These are phyloP conservation scores for Hemitrygon akajei DNA, from an alignment of 2,797 vertebrate genomes.

Conservation along the genomic window DNA sequence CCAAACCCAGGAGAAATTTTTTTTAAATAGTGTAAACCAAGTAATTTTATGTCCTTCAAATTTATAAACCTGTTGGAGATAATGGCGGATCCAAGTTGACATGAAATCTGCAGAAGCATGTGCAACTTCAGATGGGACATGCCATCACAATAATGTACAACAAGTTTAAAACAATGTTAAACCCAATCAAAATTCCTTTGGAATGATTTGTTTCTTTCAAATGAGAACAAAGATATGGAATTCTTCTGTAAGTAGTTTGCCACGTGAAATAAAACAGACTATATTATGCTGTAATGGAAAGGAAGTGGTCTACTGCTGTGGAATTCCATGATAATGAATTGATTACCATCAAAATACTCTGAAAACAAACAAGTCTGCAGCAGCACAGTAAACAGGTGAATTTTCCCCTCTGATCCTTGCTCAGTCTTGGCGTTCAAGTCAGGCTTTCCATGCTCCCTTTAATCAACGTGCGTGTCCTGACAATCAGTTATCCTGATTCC, in stretches of 20 bases:
- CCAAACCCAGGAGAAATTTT: background rate
- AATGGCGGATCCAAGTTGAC: background rate
- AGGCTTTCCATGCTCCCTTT: background rate
- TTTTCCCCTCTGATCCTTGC: background rate
- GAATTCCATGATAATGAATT: background rate
- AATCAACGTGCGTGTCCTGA: too few relatives aligned
- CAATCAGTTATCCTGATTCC: background rate
- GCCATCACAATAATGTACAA: background rate
- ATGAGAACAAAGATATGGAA: background rate
- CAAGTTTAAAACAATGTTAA: background rate
- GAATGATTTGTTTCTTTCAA: background rate
- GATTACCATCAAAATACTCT: background rate
- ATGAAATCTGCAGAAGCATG: background rate
- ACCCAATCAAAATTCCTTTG: background rate
- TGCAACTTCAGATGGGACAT: background rate
- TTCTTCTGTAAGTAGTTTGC: background rate
- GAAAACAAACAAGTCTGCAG: background rate
- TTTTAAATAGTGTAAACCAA: background rate
- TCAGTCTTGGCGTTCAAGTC: background rate
- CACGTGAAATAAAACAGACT: background rate
- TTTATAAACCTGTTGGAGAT: background rate
- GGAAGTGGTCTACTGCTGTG: background rate
- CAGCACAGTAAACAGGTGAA: background rate
- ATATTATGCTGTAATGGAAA: background rate
- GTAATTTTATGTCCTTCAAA: background rate